Evolutionary conservation across 2,113 vertebrate species (phyloP).

Genomic region (Tonatia bakeri): DNA sequence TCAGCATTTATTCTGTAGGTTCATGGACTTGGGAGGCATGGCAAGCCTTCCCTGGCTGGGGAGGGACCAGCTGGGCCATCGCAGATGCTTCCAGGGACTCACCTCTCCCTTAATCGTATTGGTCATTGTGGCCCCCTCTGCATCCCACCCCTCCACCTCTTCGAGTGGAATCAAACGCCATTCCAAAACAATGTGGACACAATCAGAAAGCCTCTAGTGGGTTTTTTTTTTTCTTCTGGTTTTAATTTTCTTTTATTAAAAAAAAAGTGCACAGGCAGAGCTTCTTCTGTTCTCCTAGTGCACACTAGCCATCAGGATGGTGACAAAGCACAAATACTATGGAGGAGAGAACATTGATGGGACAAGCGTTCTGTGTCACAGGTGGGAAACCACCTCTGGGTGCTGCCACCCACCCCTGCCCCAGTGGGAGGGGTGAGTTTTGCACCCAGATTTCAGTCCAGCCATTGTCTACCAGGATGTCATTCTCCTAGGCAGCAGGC

Average conservation of each 20-base stretch:
- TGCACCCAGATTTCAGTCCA: neutral
- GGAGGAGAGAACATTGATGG: neutral
- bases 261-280: neutral
- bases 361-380: neutral
- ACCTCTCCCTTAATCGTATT: neutral
- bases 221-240: neutral
- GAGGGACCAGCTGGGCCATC: constrained; percentile 20
- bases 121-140: neutral
- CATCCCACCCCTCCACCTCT: neutral
- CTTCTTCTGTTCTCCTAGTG: neutral
- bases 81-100: neutral
- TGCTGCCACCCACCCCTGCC: neutral
- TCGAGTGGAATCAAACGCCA: constrained; percentile 34
- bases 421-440: neutral
- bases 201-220: neutral
- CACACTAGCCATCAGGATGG: constrained; percentile 26
- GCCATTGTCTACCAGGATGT: neutral
- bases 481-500: neutral
- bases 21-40: neutral
- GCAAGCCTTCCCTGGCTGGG: constrained; percentile 10
- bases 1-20: neutral
- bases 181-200: constrained; percentile 33
- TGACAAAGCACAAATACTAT: constrained; percentile 69
- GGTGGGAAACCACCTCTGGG: neutral
- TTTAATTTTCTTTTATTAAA: constrained; percentile 12